These are phyloP conservation scores for Dendrolimus pini DNA, from an alignment of 2,888 invertebrate genomes.

Conservation along the genomic window DNA sequence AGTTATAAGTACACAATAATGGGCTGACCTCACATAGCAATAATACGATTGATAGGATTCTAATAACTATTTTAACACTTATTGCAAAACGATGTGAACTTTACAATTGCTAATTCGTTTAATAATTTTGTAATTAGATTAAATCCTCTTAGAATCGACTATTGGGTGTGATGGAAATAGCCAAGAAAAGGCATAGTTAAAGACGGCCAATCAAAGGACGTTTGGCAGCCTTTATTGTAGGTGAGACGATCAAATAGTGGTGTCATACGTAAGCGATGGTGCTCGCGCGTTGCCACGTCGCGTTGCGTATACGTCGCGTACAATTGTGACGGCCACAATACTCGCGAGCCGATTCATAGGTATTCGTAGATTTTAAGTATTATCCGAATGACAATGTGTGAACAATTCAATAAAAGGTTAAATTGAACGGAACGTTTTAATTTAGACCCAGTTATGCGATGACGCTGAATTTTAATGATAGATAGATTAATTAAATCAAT, in stretches of 20 bases:
- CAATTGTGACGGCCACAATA: constrained; percentile 15
- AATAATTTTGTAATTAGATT: not conserved
- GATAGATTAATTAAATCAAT: constrained; percentile 10
- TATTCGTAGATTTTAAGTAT: constrained; percentile 29
- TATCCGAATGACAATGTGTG: constrained; percentile 42
- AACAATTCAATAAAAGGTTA: constrained; percentile 43
- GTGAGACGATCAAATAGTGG: not conserved
- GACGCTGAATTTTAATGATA: constrained; percentile 2
- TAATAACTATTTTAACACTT: constrained; percentile 4
- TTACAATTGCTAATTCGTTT: not conserved
- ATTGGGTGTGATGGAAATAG: too few relatives aligned
- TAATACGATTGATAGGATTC: constrained; percentile 14
- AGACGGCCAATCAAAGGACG: too few relatives aligned
- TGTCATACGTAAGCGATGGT: constrained; percentile 9
- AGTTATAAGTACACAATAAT: constrained; percentile 17
- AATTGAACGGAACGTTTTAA: constrained; percentile 41
- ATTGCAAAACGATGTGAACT: constrained; percentile 8
- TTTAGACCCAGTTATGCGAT: constrained; percentile 31
- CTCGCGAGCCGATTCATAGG: constrained; percentile 13
- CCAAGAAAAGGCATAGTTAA: too few relatives aligned
- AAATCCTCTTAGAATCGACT: too few relatives aligned
- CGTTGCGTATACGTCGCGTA: constrained; percentile 19
- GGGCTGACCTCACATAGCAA: constrained; percentile 11
- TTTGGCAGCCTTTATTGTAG: not conserved
- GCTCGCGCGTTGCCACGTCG: constrained; percentile 8